phyloP scores from a whole-genome alignment of 2,888 invertebrate species.

The Morinoia aosen region DNA sequence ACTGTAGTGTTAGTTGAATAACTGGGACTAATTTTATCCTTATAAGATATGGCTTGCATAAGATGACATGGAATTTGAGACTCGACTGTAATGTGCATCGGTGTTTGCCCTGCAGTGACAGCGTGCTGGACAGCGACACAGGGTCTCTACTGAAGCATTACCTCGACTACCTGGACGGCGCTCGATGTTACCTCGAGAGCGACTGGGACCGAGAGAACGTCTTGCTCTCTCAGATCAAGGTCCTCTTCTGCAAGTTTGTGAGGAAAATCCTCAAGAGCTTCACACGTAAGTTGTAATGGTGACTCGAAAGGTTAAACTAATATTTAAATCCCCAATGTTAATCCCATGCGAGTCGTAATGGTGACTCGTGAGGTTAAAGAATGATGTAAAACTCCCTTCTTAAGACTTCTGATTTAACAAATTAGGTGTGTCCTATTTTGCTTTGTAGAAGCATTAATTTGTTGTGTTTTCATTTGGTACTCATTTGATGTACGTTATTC shows the following conservation, averaged over 20 bases:
- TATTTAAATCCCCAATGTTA: not conserved
- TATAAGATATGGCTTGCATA: too few species aligned
- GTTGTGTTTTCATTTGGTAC: too few species aligned
- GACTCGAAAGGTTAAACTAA: not conserved
- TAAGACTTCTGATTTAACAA: too few species aligned
- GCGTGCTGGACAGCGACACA: constrained; percentile 85
- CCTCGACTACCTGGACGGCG: constrained; percentile 95
- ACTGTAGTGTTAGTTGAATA: too few species aligned
- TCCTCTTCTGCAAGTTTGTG: constrained; percentile 95
- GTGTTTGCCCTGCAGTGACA: constrained; percentile 76
- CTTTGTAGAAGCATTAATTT: too few species aligned
- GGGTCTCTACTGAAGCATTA: constrained; percentile 88
- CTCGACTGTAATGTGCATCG: too few species aligned
- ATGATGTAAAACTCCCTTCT: not conserved
- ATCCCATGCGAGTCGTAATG: not conserved
- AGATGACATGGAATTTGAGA: too few species aligned
- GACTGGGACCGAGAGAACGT: constrained; percentile 94
- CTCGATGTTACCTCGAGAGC: constrained; percentile 88
- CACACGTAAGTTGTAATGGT: constrained; percentile 79
- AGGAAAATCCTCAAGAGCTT: constrained; percentile 94
- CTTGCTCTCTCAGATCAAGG: constrained; percentile 88
- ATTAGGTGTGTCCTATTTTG: not conserved
- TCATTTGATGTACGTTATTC: too few species aligned
- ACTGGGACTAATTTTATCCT: too few species aligned
- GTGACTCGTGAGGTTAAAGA: not conserved